Conservation (phyloP, 2,888 invertebrate genomes). For the Parascotia fuliginaria region DNA sequence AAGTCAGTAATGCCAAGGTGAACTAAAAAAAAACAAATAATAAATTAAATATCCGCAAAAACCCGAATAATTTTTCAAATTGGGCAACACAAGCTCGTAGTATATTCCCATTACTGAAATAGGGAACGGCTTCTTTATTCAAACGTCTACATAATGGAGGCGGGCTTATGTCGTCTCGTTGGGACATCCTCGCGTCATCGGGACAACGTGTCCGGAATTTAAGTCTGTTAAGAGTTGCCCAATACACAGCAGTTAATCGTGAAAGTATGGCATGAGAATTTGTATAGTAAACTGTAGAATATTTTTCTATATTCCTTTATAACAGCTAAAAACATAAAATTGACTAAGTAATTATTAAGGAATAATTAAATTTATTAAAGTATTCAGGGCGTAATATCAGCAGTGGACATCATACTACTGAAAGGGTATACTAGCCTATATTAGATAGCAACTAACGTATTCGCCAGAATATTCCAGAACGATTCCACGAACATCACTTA, state of each 20-base stretch:
- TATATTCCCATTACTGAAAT: constrained; percentile 37
- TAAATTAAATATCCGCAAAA: neutral
- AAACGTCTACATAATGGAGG: constrained; percentile 46
- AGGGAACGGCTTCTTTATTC: constrained; percentile 42
- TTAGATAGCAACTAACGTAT: too few relatives aligned
- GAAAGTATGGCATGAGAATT: constrained; percentile 24
- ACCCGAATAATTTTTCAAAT: neutral
- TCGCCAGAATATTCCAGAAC: too few relatives aligned
- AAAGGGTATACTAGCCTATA: too few relatives aligned
- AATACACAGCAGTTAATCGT: constrained; percentile 46
- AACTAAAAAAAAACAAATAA: neutral
- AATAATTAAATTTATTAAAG: too few relatives aligned
- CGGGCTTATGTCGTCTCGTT: constrained; percentile 33
- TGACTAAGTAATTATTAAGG: too few relatives aligned
- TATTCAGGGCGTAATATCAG: too few relatives aligned
- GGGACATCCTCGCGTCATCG: constrained; percentile 48
- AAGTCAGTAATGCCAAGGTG: too few relatives aligned
- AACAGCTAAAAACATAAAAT: too few relatives aligned
- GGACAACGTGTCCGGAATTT: constrained; percentile 67
- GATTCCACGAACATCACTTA: too few relatives aligned
- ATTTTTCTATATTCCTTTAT: too few relatives aligned
- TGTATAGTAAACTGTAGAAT: too few relatives aligned
- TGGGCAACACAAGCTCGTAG: constrained; percentile 1
- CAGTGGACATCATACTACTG: too few relatives aligned
- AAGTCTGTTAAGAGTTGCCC: constrained; percentile 50